A percentile compares a stretch with the other conserved stretches of the same genome.
These are phyloP conservation scores for Ifrita kowaldi DNA, from an alignment of 2,113 vertebrate species.

Conservation along the genomic window DNA sequence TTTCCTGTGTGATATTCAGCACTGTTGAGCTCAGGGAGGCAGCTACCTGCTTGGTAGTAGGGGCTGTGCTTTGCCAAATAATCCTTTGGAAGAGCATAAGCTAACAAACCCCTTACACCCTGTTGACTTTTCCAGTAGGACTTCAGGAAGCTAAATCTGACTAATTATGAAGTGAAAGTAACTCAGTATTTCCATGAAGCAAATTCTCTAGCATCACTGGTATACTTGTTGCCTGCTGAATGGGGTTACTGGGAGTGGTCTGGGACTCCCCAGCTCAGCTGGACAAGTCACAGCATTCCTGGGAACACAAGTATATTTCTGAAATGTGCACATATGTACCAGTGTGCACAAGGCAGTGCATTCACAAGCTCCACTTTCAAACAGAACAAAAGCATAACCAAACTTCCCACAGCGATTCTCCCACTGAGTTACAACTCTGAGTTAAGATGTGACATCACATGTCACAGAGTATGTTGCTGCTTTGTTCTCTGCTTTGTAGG, in stretches of 20 bases:
- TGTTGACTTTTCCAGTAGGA: conserved; percentile 26
- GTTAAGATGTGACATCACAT: not conserved
- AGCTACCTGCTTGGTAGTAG: not conserved
- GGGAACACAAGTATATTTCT: not conserved
- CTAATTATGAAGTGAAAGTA: not conserved
- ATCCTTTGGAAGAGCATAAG: not conserved
- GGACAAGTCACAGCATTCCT: not conserved
- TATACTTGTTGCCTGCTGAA: not conserved
- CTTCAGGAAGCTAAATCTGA: not conserved
- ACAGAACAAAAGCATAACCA: not conserved
- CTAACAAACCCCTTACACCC: not conserved
- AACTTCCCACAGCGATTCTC: not conserved
- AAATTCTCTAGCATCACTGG: not conserved
- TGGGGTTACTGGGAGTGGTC: rapidly evolving
- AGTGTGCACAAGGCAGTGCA: not conserved
- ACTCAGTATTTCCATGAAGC: not conserved
- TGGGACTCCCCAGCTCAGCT: not conserved
- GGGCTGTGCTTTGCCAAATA: not conserved
- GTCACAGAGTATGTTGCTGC: not conserved
- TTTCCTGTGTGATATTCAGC: not conserved
- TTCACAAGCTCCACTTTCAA: not conserved
- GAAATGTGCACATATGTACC: not conserved
- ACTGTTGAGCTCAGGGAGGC: not conserved
- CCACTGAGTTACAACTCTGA: not conserved
- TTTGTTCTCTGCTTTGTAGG: not conserved